Conservation (phyloP, 2,797 vertebrate species). For the Sciurus carolinensis region DNA sequence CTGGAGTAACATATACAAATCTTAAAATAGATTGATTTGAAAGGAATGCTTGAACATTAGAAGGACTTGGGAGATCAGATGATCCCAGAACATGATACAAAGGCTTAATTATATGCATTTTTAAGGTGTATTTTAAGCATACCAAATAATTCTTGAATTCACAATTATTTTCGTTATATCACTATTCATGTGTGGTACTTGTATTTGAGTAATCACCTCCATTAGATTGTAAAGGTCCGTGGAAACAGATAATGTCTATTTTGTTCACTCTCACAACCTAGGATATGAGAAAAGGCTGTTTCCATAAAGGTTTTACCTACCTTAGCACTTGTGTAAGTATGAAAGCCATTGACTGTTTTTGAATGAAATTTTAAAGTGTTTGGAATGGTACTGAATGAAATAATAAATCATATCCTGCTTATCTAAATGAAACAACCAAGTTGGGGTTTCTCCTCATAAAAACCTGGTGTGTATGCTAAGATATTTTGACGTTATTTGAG, state of each 20-base stretch:
- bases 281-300: neutral
- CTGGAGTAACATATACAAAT: slow-evolving; percentile 25
- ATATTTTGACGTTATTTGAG: neutral
- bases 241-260: neutral
- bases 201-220: neutral
- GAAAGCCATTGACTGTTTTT: neutral
- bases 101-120: neutral
- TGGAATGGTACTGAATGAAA: neutral
- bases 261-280: neutral
- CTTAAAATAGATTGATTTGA: slow-evolving; percentile 69
- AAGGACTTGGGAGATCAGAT: neutral
- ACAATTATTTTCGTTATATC: slow-evolving; percentile 39
- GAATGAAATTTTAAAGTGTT: neutral
- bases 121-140: neutral
- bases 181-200: neutral
- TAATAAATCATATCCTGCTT: neutral
- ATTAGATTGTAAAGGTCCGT: neutral
- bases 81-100: slow-evolving; percentile 10
- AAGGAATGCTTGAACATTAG: neutral
- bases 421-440: neutral
- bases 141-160: slow-evolving; percentile 12
- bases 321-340: neutral
- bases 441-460: neutral
- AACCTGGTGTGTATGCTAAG: neutral
- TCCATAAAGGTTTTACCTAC: neutral